Conservation (phyloP, 1,140 invertebrate genomes). For the Propsilocerus akamusi region DNA sequence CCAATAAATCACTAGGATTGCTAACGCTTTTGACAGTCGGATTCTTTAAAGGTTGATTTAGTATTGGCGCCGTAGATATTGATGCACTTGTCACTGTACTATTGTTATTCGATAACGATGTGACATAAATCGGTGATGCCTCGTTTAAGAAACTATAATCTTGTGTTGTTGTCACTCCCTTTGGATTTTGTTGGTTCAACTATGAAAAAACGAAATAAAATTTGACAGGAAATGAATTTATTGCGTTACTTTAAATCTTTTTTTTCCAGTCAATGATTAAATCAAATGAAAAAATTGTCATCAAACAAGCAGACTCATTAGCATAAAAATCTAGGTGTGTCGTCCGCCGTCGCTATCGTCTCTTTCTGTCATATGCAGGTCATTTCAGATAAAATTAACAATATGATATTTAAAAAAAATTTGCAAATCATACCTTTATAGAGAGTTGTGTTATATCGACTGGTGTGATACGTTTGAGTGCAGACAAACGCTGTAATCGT, state of each 20-base stretch:
- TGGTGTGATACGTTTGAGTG: constrained; percentile 77
- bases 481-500: constrained; percentile 73
- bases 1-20: background rate
- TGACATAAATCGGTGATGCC: constrained; percentile 54
- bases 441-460: constrained; percentile 90
- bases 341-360: constrained; percentile 6
- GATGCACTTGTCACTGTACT: constrained; percentile 25
- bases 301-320: too few relatives aligned
- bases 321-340: constrained; percentile 5
- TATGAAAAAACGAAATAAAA: constrained; percentile 24
- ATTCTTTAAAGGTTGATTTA: constrained; percentile 18
- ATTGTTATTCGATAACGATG: constrained; percentile 40
- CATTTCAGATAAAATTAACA: too few relatives aligned
- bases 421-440: constrained; percentile 46
- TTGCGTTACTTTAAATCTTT: background rate
- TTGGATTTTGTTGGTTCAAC: constrained; percentile 40
- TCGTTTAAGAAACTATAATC: constrained; percentile 29
- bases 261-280: background rate
- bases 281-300: too few relatives aligned
- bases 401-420: too few relatives aligned
- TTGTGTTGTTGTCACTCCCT: constrained; percentile 29
- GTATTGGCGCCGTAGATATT: constrained; percentile 12
- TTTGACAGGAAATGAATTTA: background rate
- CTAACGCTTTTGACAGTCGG: background rate
- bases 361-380: background rate